Base-by-base conservation (phyloP, 1,140 invertebrate species). In the Pissodes strobi region DNA sequence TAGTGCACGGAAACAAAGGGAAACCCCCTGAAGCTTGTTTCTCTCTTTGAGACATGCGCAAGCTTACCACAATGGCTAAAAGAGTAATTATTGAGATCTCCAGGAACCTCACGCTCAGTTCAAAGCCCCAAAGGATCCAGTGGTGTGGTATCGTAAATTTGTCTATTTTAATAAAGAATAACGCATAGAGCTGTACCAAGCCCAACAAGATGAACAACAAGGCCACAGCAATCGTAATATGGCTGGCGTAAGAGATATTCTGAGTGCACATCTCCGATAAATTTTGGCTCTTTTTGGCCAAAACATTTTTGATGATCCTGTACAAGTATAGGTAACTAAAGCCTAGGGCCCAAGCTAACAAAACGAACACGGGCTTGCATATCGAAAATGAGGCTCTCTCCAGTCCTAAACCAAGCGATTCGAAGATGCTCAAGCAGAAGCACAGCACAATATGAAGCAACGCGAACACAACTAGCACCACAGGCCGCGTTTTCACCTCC, bases 121-220 rank as follows among this genome's bases (percentile, higher is more conserved):
- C 90, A 80, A 92, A 94, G 9, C 90, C 88, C 91, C 92, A 95
- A 82, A 93, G 91, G 4, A 94, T 80, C 93, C 93, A 96, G 0
- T 85, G 82, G 67, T 86, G 82, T 2, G 73, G 73, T 15, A 82
- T 77, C 66, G 75, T 68, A 43, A 84, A 79, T 65, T 83, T 76
- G 65, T 84, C 82, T 37, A 77, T 69, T 65, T 83, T 82, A 5
- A 91, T 86, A 8, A 88, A 87, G 72, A 92, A 87, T 62, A 93
- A 87, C 0, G 90, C 91, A 72, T 91, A 94, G 9, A 94, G 83
- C 70, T 94, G 91, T 5, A 95, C 81, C 0, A 86, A 84, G 4
- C 90, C 91, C 80, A 92, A 85, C 2, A 94, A 72, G 15, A 94
- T 83, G 74, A 93, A 93, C 9, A 94, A 78, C 53, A 95, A 79